These are phyloP conservation scores for Argopecten irradians DNA, from an alignment of 1,140 invertebrate species.

Conservation along the genomic window DNA sequence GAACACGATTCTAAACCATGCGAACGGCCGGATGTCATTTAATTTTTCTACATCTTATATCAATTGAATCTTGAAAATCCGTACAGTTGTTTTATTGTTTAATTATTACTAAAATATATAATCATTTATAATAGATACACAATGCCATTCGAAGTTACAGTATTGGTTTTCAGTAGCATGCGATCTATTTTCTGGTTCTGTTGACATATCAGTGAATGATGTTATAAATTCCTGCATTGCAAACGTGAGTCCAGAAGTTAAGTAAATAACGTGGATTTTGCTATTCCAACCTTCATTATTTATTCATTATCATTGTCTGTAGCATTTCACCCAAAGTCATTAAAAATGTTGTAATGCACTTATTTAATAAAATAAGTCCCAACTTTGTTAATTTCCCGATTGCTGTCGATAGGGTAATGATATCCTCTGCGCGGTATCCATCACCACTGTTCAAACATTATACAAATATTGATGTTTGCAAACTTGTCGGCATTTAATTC, in stretches of 20 bases:
- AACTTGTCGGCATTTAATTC: background rate
- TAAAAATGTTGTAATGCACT: background rate
- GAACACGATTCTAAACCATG: too few relatives aligned
- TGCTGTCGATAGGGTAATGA: background rate
- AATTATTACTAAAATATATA: too few relatives aligned
- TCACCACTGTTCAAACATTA: background rate
- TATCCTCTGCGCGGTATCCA: background rate
- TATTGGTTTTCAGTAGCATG: background rate
- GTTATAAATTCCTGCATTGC: background rate
- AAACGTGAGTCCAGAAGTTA: background rate
- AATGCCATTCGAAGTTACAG: background rate
- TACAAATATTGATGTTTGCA: background rate
- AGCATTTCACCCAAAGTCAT: background rate
- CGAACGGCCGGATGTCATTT: too few relatives aligned
- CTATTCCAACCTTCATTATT: background rate
- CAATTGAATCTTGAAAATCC: too few relatives aligned
- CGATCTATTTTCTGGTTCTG: background rate
- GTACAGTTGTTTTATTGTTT: too few relatives aligned
- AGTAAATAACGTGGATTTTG: background rate
- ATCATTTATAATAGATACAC: background rate
- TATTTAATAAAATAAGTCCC: background rate
- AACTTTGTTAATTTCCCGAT: background rate
- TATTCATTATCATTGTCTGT: background rate
- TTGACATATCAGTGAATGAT: background rate
- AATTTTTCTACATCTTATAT: too few relatives aligned